Conservation (phyloP, 2,797 vertebrate genomes). For the Mormyrops attenuatus region DNA sequence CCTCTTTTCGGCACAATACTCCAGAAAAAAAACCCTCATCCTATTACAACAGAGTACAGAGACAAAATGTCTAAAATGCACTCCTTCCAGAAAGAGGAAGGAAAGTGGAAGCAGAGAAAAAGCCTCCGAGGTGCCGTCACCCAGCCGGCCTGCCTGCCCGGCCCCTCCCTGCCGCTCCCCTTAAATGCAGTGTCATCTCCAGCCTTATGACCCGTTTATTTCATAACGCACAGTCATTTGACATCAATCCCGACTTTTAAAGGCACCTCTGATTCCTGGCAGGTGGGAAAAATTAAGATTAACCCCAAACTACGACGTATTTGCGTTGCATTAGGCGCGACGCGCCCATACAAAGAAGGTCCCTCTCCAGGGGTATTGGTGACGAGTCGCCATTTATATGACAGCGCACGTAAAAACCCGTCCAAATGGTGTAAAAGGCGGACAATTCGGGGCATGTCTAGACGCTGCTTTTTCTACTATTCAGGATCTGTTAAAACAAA, state of each 20-base stretch:
- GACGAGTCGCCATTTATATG: neutral
- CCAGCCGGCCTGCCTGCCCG: neutral
- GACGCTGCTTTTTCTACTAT: neutral
- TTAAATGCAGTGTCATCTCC: neutral
- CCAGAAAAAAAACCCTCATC: too few relatives aligned
- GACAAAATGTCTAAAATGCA: neutral
- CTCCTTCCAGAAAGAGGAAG: neutral
- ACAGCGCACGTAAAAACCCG: neutral
- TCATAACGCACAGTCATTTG: neutral
- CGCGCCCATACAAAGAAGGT: neutral
- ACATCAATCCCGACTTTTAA: neutral
- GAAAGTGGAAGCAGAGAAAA: neutral
- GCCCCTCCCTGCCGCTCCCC: neutral
- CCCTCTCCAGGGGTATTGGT: neutral
- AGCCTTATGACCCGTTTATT: neutral
- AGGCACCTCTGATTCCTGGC: neutral
- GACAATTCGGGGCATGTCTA: neutral
- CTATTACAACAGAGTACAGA: neutral
- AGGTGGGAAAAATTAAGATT: neutral
- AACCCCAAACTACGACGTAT: neutral
- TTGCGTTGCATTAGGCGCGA: neutral
- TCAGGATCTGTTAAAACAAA: neutral
- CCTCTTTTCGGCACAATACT: neutral
- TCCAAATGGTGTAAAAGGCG: neutral
- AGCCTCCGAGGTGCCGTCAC: neutral